A percentile compares a stretch with the other conserved stretches of the same genome.
Conservation (phyloP, 1,140 invertebrate genomes). For the Frieseomelitta varia region DNA sequence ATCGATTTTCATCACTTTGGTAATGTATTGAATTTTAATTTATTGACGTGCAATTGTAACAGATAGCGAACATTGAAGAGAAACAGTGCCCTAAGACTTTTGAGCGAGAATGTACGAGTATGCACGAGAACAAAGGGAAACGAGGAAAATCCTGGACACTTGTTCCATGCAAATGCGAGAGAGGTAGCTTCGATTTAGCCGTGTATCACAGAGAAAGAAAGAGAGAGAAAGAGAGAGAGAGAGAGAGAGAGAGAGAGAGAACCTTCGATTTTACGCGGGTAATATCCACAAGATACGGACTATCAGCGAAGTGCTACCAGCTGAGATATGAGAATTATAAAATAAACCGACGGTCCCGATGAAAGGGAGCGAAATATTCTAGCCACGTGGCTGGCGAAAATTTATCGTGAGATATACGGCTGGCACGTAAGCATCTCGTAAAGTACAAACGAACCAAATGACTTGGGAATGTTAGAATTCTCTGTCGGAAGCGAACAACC, state of each 20-base stretch:
- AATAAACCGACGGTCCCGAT: conserved; percentile 13
- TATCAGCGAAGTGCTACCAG: neutral
- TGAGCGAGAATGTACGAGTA: neutral
- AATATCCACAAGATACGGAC: conserved; percentile 17
- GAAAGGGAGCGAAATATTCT: conserved; percentile 35
- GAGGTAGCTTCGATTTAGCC: neutral
- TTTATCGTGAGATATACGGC: conserved; percentile 23
- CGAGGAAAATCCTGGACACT: conserved; percentile 30
- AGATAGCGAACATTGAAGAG: no score
- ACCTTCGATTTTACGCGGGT: conserved; percentile 10
- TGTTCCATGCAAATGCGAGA: conserved; percentile 64
- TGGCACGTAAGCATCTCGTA: conserved; percentile 11
- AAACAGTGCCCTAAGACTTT: no score
- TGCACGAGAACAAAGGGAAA: neutral
- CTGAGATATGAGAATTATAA: conserved; percentile 42
- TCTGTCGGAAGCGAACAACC: neutral
- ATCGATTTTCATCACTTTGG: no score
- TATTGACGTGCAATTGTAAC: no score
- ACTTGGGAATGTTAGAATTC: neutral
- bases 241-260: neutral
- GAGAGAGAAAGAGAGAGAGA: no score
- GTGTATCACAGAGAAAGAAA: neutral
- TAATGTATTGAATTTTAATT: no score
- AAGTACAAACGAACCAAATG: conserved; percentile 12
- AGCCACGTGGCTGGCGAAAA: conserved; percentile 26